Evolutionary conservation across 2,888 invertebrate genomes (phyloP), one percentile per base, ranked within the genome.

Genomic region (Heliconius ethilla): DNA sequence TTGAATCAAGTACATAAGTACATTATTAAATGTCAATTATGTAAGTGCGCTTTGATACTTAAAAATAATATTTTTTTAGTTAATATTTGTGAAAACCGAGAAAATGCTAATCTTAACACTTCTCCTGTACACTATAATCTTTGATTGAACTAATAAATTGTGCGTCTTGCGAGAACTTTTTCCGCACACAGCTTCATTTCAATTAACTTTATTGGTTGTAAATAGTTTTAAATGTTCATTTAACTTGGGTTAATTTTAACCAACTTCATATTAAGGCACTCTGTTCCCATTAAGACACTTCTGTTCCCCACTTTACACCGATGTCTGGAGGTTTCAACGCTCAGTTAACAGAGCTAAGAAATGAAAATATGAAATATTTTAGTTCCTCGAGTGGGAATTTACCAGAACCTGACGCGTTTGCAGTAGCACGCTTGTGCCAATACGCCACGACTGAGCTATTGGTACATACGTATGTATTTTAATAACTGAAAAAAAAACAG

Each of bases 91-190:
- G 13, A 5, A 37, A 67, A 13, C 22, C 22, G 15, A 37, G 22
- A 10, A n/a, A 25, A 70, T 70, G 27, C 22, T 11, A 10, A 40
- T 25, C 1, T 27, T 29, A 27, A 9, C 29, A 70, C 51, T 27
- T 66, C 40, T 67, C 13, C 25, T 29, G 5, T 55, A 29, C 7
- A n/a, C 2, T 22, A n/a, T 33, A 3, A 13, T 72, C 70, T 72
- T 22, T 59, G 70, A 70, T 29, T 22, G n/a, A 25, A 76, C 70
- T 45, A 22, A 51, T 65, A 70, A 65, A 65, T 70, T 65, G 76
- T 63, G 76, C 63, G 69, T 22, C 70, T 69, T 11, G 29, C 25
- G 33, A 51, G 62, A 45, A 45, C 33, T 70, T 75, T 63, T 75
- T 45, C 45, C 45, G n/a, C 22, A 18, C 15, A 69, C 70, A 45